Conservation (phyloP, 2,888 invertebrate genomes). For the Drosophila ochracea region DNA sequence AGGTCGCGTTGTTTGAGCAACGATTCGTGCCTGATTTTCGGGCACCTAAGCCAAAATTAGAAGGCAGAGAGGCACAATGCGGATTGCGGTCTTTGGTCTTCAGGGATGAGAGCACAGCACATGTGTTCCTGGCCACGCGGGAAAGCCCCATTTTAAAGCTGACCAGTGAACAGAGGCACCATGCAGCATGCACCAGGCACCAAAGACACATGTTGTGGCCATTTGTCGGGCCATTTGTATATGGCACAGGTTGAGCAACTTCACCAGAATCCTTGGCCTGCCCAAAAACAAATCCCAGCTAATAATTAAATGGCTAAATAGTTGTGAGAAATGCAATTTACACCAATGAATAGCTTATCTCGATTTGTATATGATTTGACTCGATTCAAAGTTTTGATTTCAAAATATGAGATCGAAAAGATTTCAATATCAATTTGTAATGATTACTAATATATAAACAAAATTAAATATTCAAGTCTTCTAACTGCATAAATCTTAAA, state of each 20-base stretch:
- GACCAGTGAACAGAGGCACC: constrained; percentile 39
- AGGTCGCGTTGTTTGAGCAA: constrained; percentile 20
- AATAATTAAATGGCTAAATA: background rate
- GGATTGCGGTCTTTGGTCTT: constrained; percentile 20
- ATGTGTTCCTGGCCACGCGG: constrained; percentile 54
- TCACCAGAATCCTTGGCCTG: constrained; percentile 26
- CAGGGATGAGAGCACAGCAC: constrained; percentile 14
- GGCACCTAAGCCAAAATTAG: constrained; percentile 56
- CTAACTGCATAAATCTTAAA: background rate
- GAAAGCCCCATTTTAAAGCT: constrained; percentile 76
- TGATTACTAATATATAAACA: background rate
- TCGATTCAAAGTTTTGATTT: too few relatives aligned
- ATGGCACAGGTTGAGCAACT: constrained; percentile 54
- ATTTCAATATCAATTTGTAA: background rate
- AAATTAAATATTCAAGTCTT: background rate
- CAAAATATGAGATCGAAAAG: background rate
- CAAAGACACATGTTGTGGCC: constrained; percentile 58
- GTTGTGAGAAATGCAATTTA: background rate
- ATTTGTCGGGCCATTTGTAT: constrained; percentile 6
- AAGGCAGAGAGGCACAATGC: constrained; percentile 49
- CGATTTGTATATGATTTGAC: background rate
- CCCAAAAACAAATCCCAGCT: background rate
- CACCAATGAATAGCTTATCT: background rate
- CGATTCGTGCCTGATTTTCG: constrained; percentile 23
- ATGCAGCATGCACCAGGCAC: background rate